Percentiles rank a stretch among this genome's conserved stretches.
phyloP scores from a whole-genome alignment of 1,140 invertebrate genomes.

The Diorhabda elongata region DNA sequence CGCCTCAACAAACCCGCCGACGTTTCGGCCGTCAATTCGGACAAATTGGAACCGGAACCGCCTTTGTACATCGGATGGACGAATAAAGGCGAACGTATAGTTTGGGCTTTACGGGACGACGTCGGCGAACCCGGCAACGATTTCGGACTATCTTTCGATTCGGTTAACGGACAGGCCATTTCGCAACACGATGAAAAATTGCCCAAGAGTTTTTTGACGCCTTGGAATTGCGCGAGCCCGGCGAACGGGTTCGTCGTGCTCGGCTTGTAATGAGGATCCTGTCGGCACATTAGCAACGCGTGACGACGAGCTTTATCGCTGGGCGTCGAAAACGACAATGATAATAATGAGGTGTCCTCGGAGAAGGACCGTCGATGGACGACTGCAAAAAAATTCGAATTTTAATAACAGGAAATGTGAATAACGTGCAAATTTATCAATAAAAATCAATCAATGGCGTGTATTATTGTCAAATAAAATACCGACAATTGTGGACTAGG shows the following conservation, averaged over 20 bases:
- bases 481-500: no score
- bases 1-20: constrained; percentile 52
- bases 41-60: constrained; percentile 48
- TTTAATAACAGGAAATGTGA: background rate
- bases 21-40: constrained; percentile 37
- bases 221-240: constrained; percentile 59
- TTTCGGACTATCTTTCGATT: constrained; percentile 46
- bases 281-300: constrained; percentile 65
- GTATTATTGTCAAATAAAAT: no score
- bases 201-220: constrained; percentile 75
- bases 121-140: constrained; percentile 52
- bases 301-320: constrained; percentile 75
- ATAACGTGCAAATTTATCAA: no score
- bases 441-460: no score
- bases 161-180: constrained; percentile 58
- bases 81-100: constrained; percentile 43
- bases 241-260: constrained; percentile 69
- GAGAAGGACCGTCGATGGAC: constrained; percentile 65
- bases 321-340: constrained; percentile 52
- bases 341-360: constrained; percentile 58
- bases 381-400: constrained; percentile 45
- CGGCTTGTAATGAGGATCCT: constrained; percentile 74
- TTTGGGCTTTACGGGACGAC: constrained; percentile 42
- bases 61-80: constrained; percentile 46
- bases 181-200: constrained; percentile 74